Evolutionary conservation across 2,113 vertebrate species (phyloP), one percentile per base, ranked within the genome.

Genomic region (Bubo blakistoni): DNA sequence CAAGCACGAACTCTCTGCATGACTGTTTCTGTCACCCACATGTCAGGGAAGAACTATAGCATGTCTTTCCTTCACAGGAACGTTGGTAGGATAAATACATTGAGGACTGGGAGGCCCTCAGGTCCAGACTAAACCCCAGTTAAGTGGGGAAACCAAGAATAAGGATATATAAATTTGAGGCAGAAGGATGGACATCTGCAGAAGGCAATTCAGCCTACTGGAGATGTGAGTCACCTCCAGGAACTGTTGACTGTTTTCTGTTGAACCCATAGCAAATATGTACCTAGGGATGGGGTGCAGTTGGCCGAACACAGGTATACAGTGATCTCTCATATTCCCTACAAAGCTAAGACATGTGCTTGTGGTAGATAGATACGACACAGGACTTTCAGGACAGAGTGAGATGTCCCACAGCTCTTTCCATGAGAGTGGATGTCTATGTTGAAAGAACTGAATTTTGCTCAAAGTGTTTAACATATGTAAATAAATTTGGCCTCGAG

Each of bases 1-100:
- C 34, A 76, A 71, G 21, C 42, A 85, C 5, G 2, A 96, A 71
- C 32, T 59, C 65, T 84, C 61, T 67, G 69, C 1, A 0, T 94
- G 91, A 89, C 86, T 96, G 69, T 96, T 95, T 87, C 91, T 72
- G 52, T 69, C 94, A 34, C 73, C 89, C 93, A 94, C 95, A 92
- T 96, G 95, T 85, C 81, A 92, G 18, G 11, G 15, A 92, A 76
- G 86, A 89, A 91, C 91, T 96, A 96, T 36, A 96, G 57, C 89
- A 94, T 74, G 26, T 94, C 69, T 61, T 94, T 89, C 81, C 47
- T 87, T 96, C 84, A 81, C 95, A 96, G 86, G 83, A 92, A 91
- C 0, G 0, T 47, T 96, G 94, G 77, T 92, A 96, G 93, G 95
- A 92, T 94, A 96, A 97, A 96, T 96, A 96, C 57, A 40, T 25